These are phyloP conservation scores for Epinotia bilunana DNA, from an alignment of 2,888 invertebrate genomes.

Conservation along the genomic window DNA sequence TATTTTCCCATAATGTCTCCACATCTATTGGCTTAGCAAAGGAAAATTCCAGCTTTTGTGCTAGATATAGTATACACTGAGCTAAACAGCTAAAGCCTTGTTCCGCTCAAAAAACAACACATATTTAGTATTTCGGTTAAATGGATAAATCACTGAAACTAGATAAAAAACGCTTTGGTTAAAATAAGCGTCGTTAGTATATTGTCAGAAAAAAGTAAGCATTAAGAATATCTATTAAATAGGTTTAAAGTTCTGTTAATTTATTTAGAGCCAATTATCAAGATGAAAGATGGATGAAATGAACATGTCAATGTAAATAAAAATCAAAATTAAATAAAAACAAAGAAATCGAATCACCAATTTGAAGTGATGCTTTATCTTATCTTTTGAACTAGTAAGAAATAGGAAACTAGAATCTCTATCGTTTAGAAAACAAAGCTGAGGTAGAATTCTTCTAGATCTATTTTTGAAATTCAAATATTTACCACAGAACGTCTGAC, in stretches of 20 bases:
- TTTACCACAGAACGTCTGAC: conserved; percentile 56
- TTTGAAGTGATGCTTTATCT: conserved; percentile 77
- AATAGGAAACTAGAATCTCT: conserved; percentile 58
- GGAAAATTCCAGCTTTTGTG: conserved; percentile 59
- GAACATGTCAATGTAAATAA: conserved; percentile 41
- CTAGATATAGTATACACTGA: conserved; percentile 52
- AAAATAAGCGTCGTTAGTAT: conserved; percentile 72
- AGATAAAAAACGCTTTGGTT: conserved; percentile 59
- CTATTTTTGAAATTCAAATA: conserved; percentile 34
- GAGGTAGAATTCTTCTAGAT: conserved; percentile 49
- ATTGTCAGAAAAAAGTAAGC: conserved; percentile 37
- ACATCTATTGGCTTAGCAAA: conserved; percentile 65
- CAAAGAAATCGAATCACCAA: conserved; percentile 51
- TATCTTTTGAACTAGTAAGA: conserved; percentile 57
- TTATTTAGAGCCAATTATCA: conserved; percentile 26
- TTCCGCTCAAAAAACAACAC: conserved; percentile 53
- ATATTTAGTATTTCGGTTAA: conserved; percentile 48
- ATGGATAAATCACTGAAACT: conserved; percentile 46
- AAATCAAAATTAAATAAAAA: conserved; percentile 37
- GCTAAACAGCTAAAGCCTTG: conserved; percentile 60
- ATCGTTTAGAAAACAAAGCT: conserved; percentile 58
- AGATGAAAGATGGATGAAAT: conserved; percentile 43
- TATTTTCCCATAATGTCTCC: conserved; percentile 71
- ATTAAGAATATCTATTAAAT: conserved; percentile 39
- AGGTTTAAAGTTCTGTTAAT: conserved; percentile 35